A percentile compares a stretch with the other conserved stretches of the same genome.
These are phyloP conservation scores for Pocota personata DNA, from an alignment of 2,888 invertebrate species.

Conservation along the genomic window DNA sequence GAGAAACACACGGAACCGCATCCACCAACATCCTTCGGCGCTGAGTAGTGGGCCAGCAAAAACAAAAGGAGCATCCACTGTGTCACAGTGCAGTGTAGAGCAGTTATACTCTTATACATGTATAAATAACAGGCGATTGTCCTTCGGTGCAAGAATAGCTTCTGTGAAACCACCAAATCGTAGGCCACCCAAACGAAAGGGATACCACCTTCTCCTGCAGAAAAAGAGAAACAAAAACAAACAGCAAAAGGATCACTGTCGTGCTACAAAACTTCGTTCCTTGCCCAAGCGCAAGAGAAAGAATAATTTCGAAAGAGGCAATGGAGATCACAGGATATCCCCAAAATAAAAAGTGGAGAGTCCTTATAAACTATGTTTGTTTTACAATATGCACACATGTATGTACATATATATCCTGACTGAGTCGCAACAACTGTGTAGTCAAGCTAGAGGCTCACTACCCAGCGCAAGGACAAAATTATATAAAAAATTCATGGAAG, in stretches of 20 bases:
- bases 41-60: conserved; percentile 48
- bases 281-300: conserved; percentile 1
- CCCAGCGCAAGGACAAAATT: conserved; percentile 56
- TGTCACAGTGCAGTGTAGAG: conserved; percentile 1
- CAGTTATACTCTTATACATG: not conserved
- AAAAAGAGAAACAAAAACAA: not conserved
- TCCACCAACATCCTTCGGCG: conserved; percentile 40
- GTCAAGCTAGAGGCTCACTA: conserved; percentile 2
- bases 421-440: conserved; percentile 37
- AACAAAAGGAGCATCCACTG: conserved; percentile 58
- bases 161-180: conserved; percentile 49
- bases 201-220: not conserved
- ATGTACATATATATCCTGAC: not conserved
- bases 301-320: conserved; percentile 52
- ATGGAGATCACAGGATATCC: conserved; percentile 42
- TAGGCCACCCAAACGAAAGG: conserved; percentile 29
- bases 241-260: conserved; percentile 19
- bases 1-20: conserved; percentile 62
- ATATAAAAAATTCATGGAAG: conserved; percentile 73
- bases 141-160: conserved; percentile 39
- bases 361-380: conserved; percentile 50
- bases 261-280: conserved; percentile 44
- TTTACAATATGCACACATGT: conserved; percentile 23
- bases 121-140: conserved; percentile 14
- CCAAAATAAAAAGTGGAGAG: conserved; percentile 22